Base-by-base conservation (phyloP, 2,888 invertebrate species). In the Scaptomyza caliginosa region DNA sequence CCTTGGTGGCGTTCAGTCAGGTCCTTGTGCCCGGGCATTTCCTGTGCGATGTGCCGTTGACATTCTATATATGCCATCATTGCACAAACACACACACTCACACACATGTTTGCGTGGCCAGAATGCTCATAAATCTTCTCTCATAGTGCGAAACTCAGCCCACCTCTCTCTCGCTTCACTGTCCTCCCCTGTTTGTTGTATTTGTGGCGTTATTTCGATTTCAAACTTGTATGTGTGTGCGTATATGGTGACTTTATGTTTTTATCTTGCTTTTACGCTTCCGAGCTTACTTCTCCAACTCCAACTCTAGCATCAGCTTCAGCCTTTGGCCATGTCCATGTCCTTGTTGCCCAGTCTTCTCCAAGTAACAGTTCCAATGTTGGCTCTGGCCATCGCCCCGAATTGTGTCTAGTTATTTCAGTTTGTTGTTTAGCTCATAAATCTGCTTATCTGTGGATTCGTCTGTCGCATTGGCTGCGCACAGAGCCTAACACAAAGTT, bases 371-470 rank as follows among this genome's bases (percentile, higher is more conserved):
- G 13, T 13, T 32, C 32, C 16, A 39, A 7, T 17, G 17, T 42
- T 28, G 59, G 46, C 71, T 21, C 30, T 36, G 60, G 48, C 72
- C 72, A 65, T 13, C 51, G 54, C 60, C 56, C 60, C 57, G 49
- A 73, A 67, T 58, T 50, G 85, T 80, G 87, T 84, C 72, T 83
- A 74, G 76, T 67, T 88, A 76, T 76, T 86, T 76, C 71, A 71
- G 81, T 81, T 80, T 87, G 87, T 78, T 87, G 81, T 87, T 87
- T 85, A 87, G 87, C 81, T 81, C 81, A 81, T 81, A 81, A 81
- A 87, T 81, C 81, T 81, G 81, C 88, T 81, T 81, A 81, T 81
- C 81, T 87, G 75, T 67, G 55, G 51, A 87, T 55, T 77, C 64
- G 79, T 71, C 77, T 63, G 79, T 71, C 77, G 67, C 69, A 77